Evolutionary conservation across 2,888 invertebrate species (phyloP).

Genomic region (Lepidocyrtoides sp.): DNA sequence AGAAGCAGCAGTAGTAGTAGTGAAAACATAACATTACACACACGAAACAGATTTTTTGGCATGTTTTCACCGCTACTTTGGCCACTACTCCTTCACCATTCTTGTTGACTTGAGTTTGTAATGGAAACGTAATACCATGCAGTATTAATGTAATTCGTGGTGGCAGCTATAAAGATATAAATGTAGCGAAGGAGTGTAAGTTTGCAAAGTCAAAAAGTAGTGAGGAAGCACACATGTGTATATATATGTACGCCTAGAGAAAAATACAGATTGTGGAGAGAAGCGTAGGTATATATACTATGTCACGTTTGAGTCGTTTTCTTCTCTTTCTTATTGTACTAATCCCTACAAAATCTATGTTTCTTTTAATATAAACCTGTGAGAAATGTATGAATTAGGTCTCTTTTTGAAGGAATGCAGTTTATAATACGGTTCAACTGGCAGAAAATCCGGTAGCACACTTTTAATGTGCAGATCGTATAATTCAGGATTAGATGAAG

Average conservation of each 20-base stretch:
- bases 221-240: constrained; percentile 3
- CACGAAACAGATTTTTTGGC: constrained; percentile 34
- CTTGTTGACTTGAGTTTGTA: background rate
- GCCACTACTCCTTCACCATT: background rate
- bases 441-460: background rate
- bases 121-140: constrained; percentile 54
- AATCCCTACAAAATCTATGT: constrained; percentile 23
- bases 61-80: background rate
- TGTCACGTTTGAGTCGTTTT: constrained; percentile 60
- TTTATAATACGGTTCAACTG: background rate
- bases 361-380: too few species aligned
- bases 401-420: too few species aligned
- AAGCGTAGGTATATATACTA: too few species aligned
- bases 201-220: too few species aligned
- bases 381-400: too few species aligned
- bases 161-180: background rate
- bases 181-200: background rate
- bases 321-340: background rate
- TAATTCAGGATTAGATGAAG: constrained; percentile 57
- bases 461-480: constrained; percentile 52
- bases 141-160: constrained; percentile 48
- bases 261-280: constrained; percentile 38
- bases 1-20: background rate
- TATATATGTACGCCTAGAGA: background rate
- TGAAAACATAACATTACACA: background rate